Conservation (phyloP, 1,140 invertebrate genomes). For the Idris sp. region DNA sequence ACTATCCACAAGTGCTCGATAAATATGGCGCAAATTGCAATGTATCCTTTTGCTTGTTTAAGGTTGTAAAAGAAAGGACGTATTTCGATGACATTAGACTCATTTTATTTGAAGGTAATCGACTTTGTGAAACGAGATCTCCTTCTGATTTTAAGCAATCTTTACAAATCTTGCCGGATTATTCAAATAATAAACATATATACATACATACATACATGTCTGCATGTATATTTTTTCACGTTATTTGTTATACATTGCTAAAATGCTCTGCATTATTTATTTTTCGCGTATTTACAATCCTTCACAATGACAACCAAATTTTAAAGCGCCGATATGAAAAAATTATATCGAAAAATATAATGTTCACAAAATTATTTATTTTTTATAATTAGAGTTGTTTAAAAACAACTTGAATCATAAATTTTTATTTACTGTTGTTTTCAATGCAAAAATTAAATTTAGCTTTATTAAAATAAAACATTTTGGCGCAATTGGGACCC, state of each 20-base stretch:
- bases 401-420: too few species aligned
- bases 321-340: too few species aligned
- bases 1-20: slow-evolving; percentile 20
- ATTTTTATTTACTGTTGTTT: too few species aligned
- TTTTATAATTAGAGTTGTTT: too few species aligned
- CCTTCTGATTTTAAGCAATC: slow-evolving; percentile 45
- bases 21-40: slow-evolving; percentile 33
- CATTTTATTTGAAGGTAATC: slow-evolving; percentile 53
- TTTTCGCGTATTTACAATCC: slow-evolving; percentile 43
- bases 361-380: too few species aligned
- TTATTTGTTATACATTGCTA: slow-evolving; percentile 12
- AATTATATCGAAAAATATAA: too few species aligned
- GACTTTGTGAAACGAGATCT: slow-evolving; percentile 31
- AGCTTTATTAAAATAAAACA: too few species aligned
- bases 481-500: too few species aligned
- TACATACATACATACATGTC: too few species aligned
- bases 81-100: slow-evolving; percentile 48
- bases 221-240: too few species aligned
- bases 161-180: slow-evolving; percentile 7
- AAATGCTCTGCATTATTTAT: slow-evolving; percentile 34
- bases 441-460: too few species aligned
- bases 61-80: slow-evolving; percentile 49
- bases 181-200: too few species aligned
- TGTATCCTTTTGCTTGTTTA: slow-evolving; percentile 35
- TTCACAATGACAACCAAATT: slow-evolving; percentile 40